Evolutionary conservation across 2,888 invertebrate genomes (phyloP), one percentile per base, ranked within the genome.

Genomic region (Heteromyza rotundicornis): DNA sequence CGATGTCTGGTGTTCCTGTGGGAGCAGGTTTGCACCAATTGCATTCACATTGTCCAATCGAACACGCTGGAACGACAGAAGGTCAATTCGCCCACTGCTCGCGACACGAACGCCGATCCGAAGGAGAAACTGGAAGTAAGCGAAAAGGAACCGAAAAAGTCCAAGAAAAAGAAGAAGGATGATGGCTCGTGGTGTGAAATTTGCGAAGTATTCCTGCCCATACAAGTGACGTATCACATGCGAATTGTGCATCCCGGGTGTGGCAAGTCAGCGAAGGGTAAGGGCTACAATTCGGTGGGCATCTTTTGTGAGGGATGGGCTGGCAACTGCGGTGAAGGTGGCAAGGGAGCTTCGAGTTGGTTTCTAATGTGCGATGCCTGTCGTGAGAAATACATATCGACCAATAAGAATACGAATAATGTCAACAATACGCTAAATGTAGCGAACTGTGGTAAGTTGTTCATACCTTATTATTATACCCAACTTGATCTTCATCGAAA

Each of bases 301-400:
- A 89, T 89, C 70, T 96, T 92, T 82, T 92, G 92, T 75, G 89
- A 91, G 47, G 94, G 94, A 1, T 94, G 94, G 94, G 91, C 92
- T 0, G 95, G 94, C 2, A 90, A 91, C 75, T 95, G 95, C 78
- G 95, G 95, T 44, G 92, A 94, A 75, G 93, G 93, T 2, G 93
- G 94, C 23, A 87, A 90, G 32, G 91, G 90, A 67, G 85, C 86
- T 47, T 90, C 90, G 66, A 90, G 94, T 16, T 96, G 96, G 94
- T 98, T 97, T 82, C 87, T 97, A 24, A 89, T 95, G 79, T 98
- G 98, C 84, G 95, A 96, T 77, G 86, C 87, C 50, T 98, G 98
- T 78, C 89, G 95, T 8, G 93, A 94, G 57, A 92, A 91, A 73
- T 92, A 85, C 72, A 73, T 83, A 68, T 70, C 79, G 65, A 74